Base-by-base conservation (phyloP, 2,113 vertebrate species). In the Halichoeres trimaculatus region DNA sequence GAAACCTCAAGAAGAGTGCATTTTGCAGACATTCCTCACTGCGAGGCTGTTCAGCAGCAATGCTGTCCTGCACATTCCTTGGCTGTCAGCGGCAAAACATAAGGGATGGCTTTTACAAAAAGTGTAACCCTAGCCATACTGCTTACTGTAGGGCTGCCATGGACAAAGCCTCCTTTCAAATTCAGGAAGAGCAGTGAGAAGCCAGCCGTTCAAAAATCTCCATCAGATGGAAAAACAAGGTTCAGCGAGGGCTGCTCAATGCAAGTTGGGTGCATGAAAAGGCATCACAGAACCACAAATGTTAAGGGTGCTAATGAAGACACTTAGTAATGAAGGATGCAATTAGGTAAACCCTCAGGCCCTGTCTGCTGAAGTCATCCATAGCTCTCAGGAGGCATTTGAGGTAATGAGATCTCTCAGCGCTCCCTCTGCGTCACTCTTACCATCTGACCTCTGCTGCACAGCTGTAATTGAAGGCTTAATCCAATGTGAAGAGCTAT, bases 371-470 rank as follows among this genome's bases (percentile, higher is more conserved):
- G 47, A 61, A 78, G 78, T 74, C 80, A 81, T 72, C 83, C 62
- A 71, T 51, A 70, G 70, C 68, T 88, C 76, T 56, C 63, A 57
- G 64, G 68, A 84, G 83, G 72, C 83, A 69, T 81, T 85, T 74
- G 60, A 88, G 74, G 88, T 91, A 91, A 93, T 92, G 74, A 88
- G 84, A 91, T 88, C 88, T 64, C 63, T 88, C 75, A 66, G 72
- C 75, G 74, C 74, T 84, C n/a, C 50, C 58, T 56, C 63, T 87
- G 86, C 81, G 77, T 90, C 85, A 90, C 83, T 87, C 77, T 74
- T 63, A 70, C 61, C 20, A 74, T 82, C 75, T 77, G 88, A 81
- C 83, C 77, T 84, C 65, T 71, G 48, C 78, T 70, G 66, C 78
- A 82, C 78, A 87, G 73, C 82, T 90, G 78, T 83, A 88, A 90